Evolutionary conservation across 1,140 invertebrate genomes (phyloP).

Genomic region (Gonatopus flavifemur): DNA sequence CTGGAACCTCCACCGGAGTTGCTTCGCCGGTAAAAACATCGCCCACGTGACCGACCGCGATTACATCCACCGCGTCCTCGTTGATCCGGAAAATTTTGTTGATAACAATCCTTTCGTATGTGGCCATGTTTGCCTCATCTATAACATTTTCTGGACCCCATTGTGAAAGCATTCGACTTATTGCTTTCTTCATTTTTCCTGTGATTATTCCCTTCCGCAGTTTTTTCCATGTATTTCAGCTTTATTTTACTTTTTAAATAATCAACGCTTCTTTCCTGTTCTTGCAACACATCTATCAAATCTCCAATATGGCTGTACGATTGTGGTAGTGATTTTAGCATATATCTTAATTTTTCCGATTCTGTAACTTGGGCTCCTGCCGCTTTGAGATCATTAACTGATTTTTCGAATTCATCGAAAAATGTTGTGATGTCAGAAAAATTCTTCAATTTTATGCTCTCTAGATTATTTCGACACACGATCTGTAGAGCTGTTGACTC

Average conservation of each 20-base stretch:
- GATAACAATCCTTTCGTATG: neutral
- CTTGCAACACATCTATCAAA: constrained; percentile 1
- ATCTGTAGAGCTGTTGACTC: no score
- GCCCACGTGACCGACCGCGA: no score
- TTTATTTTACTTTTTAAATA: constrained; percentile 6
- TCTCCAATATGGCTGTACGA: constrained; percentile 9
- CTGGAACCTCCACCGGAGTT: neutral
- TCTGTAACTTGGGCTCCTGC: constrained; percentile 3
- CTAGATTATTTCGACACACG: neutral
- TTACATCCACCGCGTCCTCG: neutral
- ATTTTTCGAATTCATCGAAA: constrained; percentile 5
- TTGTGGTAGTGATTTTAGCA: constrained; percentile 7
- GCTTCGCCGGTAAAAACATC: no score
- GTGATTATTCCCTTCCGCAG: neutral
- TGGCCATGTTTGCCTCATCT: constrained; percentile 1
- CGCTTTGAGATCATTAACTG: neutral
- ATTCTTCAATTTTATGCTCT: neutral
- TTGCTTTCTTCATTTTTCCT: neutral
- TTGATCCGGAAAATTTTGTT: neutral
- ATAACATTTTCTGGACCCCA: neutral
- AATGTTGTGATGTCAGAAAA: neutral
- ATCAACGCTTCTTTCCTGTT: constrained; percentile 4
- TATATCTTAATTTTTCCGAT: constrained; percentile 6
- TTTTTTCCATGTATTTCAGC: neutral
- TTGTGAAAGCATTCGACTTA: neutral